These are phyloP conservation scores for Pseudopodoces humilis DNA, from an alignment of 2,113 vertebrate species.

Conservation along the genomic window DNA sequence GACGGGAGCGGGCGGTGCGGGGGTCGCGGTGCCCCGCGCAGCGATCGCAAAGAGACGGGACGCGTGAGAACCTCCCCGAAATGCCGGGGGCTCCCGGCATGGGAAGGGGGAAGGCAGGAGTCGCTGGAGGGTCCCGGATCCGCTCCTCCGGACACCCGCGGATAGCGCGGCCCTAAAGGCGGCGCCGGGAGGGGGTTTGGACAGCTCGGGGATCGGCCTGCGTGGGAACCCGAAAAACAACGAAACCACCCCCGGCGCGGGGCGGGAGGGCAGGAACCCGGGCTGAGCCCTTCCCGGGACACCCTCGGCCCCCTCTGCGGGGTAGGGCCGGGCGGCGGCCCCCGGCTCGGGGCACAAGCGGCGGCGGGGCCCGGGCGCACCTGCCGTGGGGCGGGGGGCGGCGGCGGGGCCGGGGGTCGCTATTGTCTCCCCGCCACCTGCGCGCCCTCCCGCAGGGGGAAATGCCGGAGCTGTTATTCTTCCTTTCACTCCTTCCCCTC, in stretches of 20 bases:
- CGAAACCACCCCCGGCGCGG: background rate
- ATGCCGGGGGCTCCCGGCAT: background rate
- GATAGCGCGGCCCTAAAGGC: background rate
- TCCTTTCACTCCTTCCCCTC: conserved; percentile 63
- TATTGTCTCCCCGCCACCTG: conserved; percentile 48
- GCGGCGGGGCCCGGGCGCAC: background rate
- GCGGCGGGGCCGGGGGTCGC: background rate
- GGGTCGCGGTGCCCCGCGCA: background rate
- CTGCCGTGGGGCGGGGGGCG: background rate
- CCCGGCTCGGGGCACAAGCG: background rate
- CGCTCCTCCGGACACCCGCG: background rate
- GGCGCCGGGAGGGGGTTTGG: background rate
- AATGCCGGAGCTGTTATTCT: conserved; percentile 56
- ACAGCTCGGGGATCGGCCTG: background rate
- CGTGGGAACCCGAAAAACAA: background rate
- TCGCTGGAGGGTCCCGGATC: background rate
- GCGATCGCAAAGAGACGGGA: background rate
- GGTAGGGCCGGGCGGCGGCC: background rate
- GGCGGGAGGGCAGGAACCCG: background rate
- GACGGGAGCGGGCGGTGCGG: background rate
- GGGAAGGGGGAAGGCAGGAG: rapidly evolving
- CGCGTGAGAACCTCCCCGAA: background rate
- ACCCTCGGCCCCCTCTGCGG: background rate
- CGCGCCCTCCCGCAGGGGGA: background rate
- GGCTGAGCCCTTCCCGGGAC: background rate